Evolutionary conservation across 2,888 invertebrate species (phyloP), one percentile per base, ranked within the genome.

Genomic region (Bembecia ichneumoniformis): DNA sequence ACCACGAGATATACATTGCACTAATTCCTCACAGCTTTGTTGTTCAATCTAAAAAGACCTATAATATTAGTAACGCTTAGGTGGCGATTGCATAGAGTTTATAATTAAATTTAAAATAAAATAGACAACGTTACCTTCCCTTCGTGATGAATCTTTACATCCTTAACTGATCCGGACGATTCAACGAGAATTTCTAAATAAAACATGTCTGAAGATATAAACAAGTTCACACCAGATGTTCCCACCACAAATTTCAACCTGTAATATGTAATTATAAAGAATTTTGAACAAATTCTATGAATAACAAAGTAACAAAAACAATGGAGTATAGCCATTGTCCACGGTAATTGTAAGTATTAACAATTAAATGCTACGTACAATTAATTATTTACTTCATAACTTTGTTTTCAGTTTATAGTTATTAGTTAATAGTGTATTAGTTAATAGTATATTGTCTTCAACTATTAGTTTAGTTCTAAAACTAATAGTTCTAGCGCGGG

Each of bases 191-290:
- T 94, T 87, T 98, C 97, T 60, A 98, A 89, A 76, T 96, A 97
- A 79, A 98, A 98, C 97, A 97, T 97, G 71, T 98, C 98, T 0
- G 96, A 96, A 43, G 96, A 96, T 74, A 98, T 96, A 71, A 96
- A 96, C 54, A 96, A 89, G 68, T 94, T 93, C 3, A 92, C 92
- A 45, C 93, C 93, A 47, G 93, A 92, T 52, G 93, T 91, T 49
- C 94, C 95, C 55, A 94, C 93, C 68, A 94, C 94, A 78, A 96
- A 96, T 74, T 96, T 96, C 50, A 97, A 88, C 40, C 94, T 94
- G 77, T 50, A 83, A 81, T 35, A 28, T 43, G 47, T 28, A 28
- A 28, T 5, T 28, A 28, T 7, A 28, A 13, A 46, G 28, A 14
- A 46, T 40, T 40, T 40, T 40, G n/a, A 40, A 28, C 9, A 28